Base-by-base conservation (phyloP, 2,797 vertebrate species). In the Rhinichthys osculus region DNA sequence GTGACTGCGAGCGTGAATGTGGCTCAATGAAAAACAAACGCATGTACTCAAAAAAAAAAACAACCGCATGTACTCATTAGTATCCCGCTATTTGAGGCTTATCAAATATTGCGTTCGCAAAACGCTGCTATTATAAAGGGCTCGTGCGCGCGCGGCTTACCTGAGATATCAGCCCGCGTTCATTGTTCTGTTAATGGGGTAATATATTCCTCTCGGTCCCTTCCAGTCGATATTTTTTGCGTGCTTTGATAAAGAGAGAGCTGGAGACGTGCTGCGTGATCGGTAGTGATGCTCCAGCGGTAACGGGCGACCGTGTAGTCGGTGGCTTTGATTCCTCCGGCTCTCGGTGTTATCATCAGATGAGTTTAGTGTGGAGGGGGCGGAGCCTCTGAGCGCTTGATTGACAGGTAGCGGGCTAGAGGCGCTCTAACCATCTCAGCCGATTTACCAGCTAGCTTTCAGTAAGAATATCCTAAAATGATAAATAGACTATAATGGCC, bases 151-250 rank as follows among this genome's bases (percentile, higher is more conserved):
- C 73, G 50, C 42, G 77, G 42, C 85, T 88, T 86, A 90, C 89
- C 89, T 88, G 80, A 71, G 74, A 87, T 80, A 76, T 86, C 85
- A 90, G 83, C 87, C 88, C 10, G 83, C 82, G 21, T 87, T 88
- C 87, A 90, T 88, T 70, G 80, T 78, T 84, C 70, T 42, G 8
- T 42, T 7, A 33, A 7, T 38, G 38, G 42, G 23, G 67, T 35
- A 40, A 50, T 17, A 59, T 35, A 64, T 74, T 85, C 82, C 54
- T 44, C 81, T 70, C 19, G 59, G 69, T 30, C 67, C 23, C 69
- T 67, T 50, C 50, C 64, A 66, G 23, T 52, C 64, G 72, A 73
- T 57, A 38, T 33, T 88, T 66, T 84, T 78, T 62, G 23, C 35
- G 72, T 16, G 13, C 30, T 33, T 40, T 79, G 72, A 52, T 67